Evolutionary conservation across 2,797 vertebrate genomes (phyloP).

Genomic region (Mormyrops attenuatus): DNA sequence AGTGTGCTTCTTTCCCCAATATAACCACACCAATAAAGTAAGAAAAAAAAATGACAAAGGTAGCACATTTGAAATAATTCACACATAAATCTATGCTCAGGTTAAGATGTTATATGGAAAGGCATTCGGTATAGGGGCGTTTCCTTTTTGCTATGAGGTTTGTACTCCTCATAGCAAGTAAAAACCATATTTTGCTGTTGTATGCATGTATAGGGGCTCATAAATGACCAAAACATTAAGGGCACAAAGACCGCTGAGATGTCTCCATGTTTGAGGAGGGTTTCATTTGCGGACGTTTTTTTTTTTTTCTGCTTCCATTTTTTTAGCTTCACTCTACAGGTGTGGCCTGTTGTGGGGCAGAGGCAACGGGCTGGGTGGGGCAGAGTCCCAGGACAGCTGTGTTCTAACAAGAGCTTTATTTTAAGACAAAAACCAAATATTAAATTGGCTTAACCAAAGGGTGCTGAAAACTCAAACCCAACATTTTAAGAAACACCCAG

Average conservation of each 20-base stretch:
- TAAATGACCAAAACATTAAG: background rate
- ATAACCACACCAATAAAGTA: background rate
- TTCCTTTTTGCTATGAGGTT: background rate
- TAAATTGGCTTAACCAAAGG: background rate
- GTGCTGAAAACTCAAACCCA: background rate
- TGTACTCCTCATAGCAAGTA: background rate
- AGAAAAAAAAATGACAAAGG: background rate
- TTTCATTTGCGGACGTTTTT: background rate
- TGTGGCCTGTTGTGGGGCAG: background rate
- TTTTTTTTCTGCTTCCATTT: background rate
- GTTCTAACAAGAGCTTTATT: background rate
- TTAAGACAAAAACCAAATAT: slow-evolving; percentile 1
- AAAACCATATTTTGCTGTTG: background rate
- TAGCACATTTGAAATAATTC: background rate
- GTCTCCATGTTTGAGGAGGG: background rate
- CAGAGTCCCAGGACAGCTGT: background rate
- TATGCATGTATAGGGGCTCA: background rate
- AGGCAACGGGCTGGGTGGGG: background rate
- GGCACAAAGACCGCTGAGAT: background rate
- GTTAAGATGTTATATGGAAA: background rate
- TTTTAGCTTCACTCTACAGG: background rate
- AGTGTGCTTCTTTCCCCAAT: background rate
- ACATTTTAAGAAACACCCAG: background rate
- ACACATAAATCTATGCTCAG: background rate
- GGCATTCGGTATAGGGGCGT: background rate